Percentiles rank a stretch among this genome's conserved stretches.
Evolutionary conservation across 2,113 vertebrate genomes (phyloP).

Genomic region (Dicerorhinus sumatrensis): DNA sequence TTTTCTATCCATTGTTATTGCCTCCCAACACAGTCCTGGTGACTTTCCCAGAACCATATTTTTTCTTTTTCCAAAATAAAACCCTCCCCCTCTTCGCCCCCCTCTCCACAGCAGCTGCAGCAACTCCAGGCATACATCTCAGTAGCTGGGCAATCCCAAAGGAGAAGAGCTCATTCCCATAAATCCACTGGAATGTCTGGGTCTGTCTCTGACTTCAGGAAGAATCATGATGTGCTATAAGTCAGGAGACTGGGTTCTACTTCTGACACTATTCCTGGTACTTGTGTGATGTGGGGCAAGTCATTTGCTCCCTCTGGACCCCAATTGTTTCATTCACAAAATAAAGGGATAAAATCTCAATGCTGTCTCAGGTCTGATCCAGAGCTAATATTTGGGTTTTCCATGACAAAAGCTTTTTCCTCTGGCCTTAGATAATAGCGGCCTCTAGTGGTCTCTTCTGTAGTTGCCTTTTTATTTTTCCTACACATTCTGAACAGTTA

Average conservation of each 20-base stretch:
- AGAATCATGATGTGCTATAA: not conserved
- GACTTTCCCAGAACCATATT: not conserved
- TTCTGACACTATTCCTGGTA: not conserved
- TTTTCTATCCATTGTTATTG: not conserved
- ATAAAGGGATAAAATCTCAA: not conserved
- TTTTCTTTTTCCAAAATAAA: not conserved
- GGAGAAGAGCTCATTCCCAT: not conserved
- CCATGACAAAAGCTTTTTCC: not conserved
- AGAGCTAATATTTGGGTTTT: not conserved
- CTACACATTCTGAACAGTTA: not conserved
- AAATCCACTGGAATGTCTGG: not conserved
- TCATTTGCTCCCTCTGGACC: not conserved
- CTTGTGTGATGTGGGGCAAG: not conserved
- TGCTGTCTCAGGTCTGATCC: not conserved
- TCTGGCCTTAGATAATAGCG: not conserved
- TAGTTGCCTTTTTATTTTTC: not conserved
- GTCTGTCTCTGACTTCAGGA: not conserved
- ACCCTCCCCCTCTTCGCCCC: too few species aligned
- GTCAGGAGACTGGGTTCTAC: not conserved
- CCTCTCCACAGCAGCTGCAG: not conserved
- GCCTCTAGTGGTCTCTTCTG: not conserved
- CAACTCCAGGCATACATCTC: not conserved
- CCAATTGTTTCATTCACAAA: not conserved
- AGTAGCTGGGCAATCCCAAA: not conserved
- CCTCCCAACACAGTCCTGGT: not conserved